Percentiles rank a stretch among this genome's conserved stretches.
Conservation (phyloP, 2,888 invertebrate genomes). For the Tipula unca region DNA sequence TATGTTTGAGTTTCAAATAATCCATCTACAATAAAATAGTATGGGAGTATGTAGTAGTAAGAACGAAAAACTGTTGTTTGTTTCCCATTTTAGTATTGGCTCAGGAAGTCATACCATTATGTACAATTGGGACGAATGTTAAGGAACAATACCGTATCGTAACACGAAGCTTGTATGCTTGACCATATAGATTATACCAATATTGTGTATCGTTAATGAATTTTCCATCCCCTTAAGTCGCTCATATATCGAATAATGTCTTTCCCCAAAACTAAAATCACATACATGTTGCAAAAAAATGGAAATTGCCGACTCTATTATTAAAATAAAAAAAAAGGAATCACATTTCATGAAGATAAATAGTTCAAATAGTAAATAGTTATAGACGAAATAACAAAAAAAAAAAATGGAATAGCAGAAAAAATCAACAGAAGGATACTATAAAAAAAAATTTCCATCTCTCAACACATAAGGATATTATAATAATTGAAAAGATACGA, state of each 20-base stretch:
- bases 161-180: not conserved
- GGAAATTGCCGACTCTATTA: not conserved
- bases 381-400: not conserved
- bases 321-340: not conserved
- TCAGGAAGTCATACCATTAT: not conserved
- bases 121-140: not conserved
- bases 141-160: not conserved
- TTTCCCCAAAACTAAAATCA: not conserved
- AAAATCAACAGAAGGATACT: not conserved
- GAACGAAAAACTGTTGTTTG: not conserved
- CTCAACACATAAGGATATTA: not conserved
- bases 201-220: not conserved
- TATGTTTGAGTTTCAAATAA: slow-evolving; percentile 8
- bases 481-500: not conserved
- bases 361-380: slow-evolving; percentile 8
- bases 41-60: not conserved
- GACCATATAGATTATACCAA: not conserved
- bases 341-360: slow-evolving; percentile 14
- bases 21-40: not conserved
- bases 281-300: not conserved
- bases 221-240: not conserved
- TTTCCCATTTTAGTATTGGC: not conserved
- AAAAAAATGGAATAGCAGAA: not conserved
- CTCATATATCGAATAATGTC: not conserved
- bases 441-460: not conserved